These are phyloP conservation scores for Orthosia incerta DNA, from an alignment of 2,888 invertebrate species.

Conservation along the genomic window DNA sequence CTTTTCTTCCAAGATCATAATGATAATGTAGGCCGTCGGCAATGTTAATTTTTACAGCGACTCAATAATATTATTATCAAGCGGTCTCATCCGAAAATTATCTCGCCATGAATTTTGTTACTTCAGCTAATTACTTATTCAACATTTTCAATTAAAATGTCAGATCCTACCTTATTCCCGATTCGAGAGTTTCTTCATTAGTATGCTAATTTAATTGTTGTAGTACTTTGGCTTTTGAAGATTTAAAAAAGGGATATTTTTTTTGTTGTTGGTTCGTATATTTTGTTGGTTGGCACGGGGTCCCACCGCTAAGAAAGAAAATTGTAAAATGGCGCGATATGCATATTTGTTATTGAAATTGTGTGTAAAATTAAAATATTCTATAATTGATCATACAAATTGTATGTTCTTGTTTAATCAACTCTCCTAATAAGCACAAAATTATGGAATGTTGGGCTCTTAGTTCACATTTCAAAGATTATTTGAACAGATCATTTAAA, in stretches of 20 bases:
- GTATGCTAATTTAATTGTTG: conserved; percentile 71
- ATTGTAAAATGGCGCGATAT: too few species aligned
- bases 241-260: conserved; percentile 29
- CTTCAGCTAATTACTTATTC: conserved; percentile 61
- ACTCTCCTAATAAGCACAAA: too few species aligned
- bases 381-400: too few species aligned
- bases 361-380: too few species aligned
- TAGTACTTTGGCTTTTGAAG: conserved; percentile 52
- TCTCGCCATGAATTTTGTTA: conserved; percentile 56
- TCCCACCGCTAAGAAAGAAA: background rate
- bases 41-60: conserved; percentile 46
- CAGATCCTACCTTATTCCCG: conserved; percentile 57
- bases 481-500: too few species aligned
- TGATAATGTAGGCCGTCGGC: conserved; percentile 16
- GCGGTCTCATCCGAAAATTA: conserved; percentile 51
- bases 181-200: conserved; percentile 65
- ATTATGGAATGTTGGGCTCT: too few species aligned
- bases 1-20: conserved; percentile 14
- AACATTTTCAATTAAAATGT: conserved; percentile 69
- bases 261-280: background rate
- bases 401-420: too few species aligned
- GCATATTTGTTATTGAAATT: too few species aligned
- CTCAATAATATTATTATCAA: conserved; percentile 55
- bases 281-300: conserved; percentile 1
- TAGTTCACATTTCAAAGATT: too few species aligned